Evolutionary conservation across 2,888 invertebrate genomes (phyloP), one percentile per base, ranked within the genome.

Genomic region (Eupsilia transversa): DNA sequence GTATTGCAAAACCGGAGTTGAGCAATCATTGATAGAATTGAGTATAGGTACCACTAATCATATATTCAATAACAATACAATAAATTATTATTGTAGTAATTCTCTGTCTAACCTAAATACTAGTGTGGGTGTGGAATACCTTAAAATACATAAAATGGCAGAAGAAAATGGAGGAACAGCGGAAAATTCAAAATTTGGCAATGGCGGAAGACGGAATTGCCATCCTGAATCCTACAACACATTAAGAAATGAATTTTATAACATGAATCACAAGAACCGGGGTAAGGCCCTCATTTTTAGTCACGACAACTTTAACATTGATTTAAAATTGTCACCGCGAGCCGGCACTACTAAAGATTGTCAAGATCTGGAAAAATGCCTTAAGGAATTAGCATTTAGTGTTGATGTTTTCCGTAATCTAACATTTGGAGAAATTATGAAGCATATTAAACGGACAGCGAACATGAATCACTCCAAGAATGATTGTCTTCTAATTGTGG

Each of bases 251-350:
- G 84, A 80, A 1, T 97, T 98, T 90, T 99, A 99, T 92, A 98
- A 98, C 84, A 99, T 99, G 99, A 97, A 97, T 88, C 98, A 99
- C 92, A 96, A 97, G 83, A 96, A 97, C 77, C 97, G 99, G 71
- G 99, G 99, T 17, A 94, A 97, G 84, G 99, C 99, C 4, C 92
- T 99, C 17, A 98, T 99, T 89, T 98, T 99, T 90, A 99, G 99
- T 93, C 99, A 99, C 91, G 98, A 98, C 93, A 94, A 97, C 87
- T 99, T 99, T 90, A 97, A 97, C 82, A 97, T 97, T 75, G 97
- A 97, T 88, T 93, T 54, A 54, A 3, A 20, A 0, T 10, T 98
- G 70, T 97, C 97, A 91, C 91, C 97, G 12, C 97, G 99, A 76
- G 97, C 97, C 81, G 99, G 99, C 1, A 99, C 99, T 4, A 98